phyloP scores from a whole-genome alignment of 2,797 vertebrate species.

The Pyrocephalus nanus region DNA sequence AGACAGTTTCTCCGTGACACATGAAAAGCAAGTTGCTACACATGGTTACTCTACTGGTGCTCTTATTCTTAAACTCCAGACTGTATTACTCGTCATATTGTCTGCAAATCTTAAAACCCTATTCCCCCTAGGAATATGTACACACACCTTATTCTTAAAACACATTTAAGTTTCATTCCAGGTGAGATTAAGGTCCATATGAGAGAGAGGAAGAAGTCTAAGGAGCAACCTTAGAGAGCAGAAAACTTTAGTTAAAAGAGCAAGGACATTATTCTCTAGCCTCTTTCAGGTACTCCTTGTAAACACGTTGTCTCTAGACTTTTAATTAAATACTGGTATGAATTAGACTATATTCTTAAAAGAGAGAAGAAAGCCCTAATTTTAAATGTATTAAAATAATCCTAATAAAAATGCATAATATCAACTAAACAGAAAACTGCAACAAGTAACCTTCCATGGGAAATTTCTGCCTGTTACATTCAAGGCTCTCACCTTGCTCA shows the following conservation, averaged over 20 bases:
- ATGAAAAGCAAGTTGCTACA: background rate
- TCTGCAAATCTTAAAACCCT: background rate
- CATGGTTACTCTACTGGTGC: background rate
- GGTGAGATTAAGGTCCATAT: background rate
- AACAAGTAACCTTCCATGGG: background rate
- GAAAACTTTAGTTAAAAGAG: background rate
- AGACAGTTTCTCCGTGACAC: background rate
- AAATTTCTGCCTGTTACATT: background rate
- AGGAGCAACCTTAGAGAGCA: background rate
- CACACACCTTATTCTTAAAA: background rate
- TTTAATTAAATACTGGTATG: background rate
- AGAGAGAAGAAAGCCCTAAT: background rate
- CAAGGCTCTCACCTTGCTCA: background rate
- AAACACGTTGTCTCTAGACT: background rate
- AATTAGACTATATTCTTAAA: background rate
- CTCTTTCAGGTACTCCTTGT: background rate
- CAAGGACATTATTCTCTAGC: background rate
- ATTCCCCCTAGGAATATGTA: background rate
- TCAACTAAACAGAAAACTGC: background rate
- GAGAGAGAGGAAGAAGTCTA: background rate
- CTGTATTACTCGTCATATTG: background rate
- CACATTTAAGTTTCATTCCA: background rate
- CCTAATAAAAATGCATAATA: background rate
- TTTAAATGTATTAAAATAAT: background rate
- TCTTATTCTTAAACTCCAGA: background rate